Percentiles rank a stretch among this genome's conserved stretches.
These are phyloP conservation scores for Phyto melanocephala DNA, from an alignment of 2,888 invertebrate species.

Conservation along the genomic window DNA sequence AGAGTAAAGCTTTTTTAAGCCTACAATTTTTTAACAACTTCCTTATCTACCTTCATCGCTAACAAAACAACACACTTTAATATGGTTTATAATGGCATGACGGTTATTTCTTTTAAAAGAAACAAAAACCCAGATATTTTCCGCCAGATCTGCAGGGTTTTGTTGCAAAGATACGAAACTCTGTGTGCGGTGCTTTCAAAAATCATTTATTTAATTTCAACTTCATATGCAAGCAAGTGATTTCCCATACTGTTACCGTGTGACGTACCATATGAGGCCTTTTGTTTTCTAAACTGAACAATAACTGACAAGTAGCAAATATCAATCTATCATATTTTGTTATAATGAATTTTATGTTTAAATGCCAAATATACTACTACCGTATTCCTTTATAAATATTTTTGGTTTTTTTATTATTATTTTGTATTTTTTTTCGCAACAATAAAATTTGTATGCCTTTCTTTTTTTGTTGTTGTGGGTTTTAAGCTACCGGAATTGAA, in stretches of 20 bases:
- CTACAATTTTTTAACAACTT: too few species aligned
- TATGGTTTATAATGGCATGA: too few species aligned
- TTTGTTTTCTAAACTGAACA: constrained; percentile 30
- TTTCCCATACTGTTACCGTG: constrained; percentile 26
- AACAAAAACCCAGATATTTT: too few species aligned
- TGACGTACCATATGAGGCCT: constrained; percentile 4
- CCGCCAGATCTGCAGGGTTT: too few species aligned
- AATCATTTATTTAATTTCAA: constrained; percentile 21
- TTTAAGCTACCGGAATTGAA: constrained; percentile 57
- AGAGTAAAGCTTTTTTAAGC: too few species aligned
- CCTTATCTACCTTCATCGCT: too few species aligned
- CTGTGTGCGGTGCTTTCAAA: not conserved
- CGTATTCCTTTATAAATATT: not conserved
- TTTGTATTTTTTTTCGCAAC: constrained; percentile 35
- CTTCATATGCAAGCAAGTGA: constrained; percentile 38
- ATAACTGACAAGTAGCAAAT: constrained; percentile 59
- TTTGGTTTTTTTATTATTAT: too few species aligned
- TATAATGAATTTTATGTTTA: constrained; percentile 37
- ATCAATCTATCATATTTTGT: constrained; percentile 59
- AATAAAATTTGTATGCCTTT: constrained; percentile 45
- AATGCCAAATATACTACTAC: constrained; percentile 31
- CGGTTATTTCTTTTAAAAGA: too few species aligned
- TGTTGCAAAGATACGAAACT: too few species aligned
- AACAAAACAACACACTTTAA: too few species aligned
- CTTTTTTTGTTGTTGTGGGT: not conserved